Evolutionary conservation across 2,888 invertebrate genomes (phyloP).

Genomic region (Drosophila affinis): DNA sequence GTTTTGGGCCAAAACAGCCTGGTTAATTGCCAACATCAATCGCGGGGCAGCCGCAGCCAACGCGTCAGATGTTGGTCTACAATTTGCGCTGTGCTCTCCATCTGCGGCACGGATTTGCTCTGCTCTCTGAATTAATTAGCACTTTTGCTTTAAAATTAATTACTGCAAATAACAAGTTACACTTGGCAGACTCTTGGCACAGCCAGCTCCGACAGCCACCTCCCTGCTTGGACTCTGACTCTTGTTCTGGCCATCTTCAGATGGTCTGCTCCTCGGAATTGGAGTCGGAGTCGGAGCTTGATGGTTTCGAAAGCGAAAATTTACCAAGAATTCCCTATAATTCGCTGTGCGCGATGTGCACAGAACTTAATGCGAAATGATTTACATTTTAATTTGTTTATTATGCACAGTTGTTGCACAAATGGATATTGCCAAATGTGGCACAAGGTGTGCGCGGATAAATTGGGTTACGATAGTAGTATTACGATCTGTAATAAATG

Average conservation of each 20-base stretch:
- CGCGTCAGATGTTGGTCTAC: slow-evolving; percentile 64
- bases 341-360: slow-evolving; percentile 26
- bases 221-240: slow-evolving; percentile 1
- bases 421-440: slow-evolving; percentile 20
- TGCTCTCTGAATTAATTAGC: slow-evolving; percentile 73
- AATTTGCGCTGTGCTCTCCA: slow-evolving; percentile 56
- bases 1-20: slow-evolving; percentile 40
- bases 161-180: slow-evolving; percentile 77
- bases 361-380: slow-evolving; percentile 35
- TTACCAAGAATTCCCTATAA: slow-evolving; percentile 51
- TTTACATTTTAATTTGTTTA: slow-evolving; percentile 66
- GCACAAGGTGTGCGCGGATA: slow-evolving; percentile 20
- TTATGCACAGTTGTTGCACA: slow-evolving; percentile 46
- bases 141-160: slow-evolving; percentile 74
- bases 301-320: slow-evolving; percentile 67
- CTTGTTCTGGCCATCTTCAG: slow-evolving; percentile 34
- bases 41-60: slow-evolving; percentile 13
- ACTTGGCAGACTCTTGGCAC: slow-evolving; percentile 49
- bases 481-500: background rate
- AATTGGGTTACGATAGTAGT: slow-evolving; percentile 13
- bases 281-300: slow-evolving; percentile 8
- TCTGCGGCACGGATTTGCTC: slow-evolving; percentile 41
- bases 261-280: background rate
- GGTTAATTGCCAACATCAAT: slow-evolving; percentile 65
- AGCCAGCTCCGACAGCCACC: background rate